These are phyloP conservation scores for Athripsodes cinereus DNA, from an alignment of 2,888 invertebrate genomes.

Conservation along the genomic window DNA sequence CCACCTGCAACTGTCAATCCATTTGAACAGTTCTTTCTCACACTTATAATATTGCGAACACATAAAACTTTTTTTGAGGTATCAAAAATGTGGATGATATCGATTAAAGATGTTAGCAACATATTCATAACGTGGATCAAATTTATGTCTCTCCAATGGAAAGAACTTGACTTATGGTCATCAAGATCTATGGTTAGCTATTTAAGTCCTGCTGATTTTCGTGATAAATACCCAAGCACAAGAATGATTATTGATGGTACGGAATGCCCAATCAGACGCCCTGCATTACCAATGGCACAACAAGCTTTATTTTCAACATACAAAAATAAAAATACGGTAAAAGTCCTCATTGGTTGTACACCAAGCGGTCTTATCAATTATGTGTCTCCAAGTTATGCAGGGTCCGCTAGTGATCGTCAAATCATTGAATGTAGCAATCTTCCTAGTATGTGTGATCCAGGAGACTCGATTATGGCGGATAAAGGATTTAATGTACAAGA, in stretches of 20 bases:
- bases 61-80: too few relatives aligned
- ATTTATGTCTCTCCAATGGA: slow-evolving; percentile 7
- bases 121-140: slow-evolving; percentile 7
- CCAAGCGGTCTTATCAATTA: slow-evolving; percentile 10
- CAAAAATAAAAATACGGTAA: slow-evolving; percentile 9
- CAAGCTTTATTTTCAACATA: slow-evolving; percentile 11
- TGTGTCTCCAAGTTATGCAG: slow-evolving; percentile 14
- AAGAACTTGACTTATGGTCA: neutral
- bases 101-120: slow-evolving; percentile 3
- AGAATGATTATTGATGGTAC: slow-evolving; percentile 12
- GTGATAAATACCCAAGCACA: too few relatives aligned
- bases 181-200: slow-evolving; percentile 1
- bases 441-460: slow-evolving; percentile 21
- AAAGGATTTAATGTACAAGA: too few relatives aligned
- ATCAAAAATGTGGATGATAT: too few relatives aligned
- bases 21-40: too few relatives aligned
- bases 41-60: too few relatives aligned
- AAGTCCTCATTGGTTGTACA: slow-evolving; percentile 4
- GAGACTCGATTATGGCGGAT: slow-evolving; percentile 27
- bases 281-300: slow-evolving; percentile 4
- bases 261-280: slow-evolving; percentile 9
- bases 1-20: too few relatives aligned
- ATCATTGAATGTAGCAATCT: slow-evolving; percentile 26
- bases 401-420: slow-evolving; percentile 26
- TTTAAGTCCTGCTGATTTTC: slow-evolving; percentile 4